A percentile compares a stretch with the other conserved stretches of the same genome.
These are phyloP conservation scores for Balaeniceps rex DNA, from an alignment of 2,113 vertebrate species.

Conservation along the genomic window DNA sequence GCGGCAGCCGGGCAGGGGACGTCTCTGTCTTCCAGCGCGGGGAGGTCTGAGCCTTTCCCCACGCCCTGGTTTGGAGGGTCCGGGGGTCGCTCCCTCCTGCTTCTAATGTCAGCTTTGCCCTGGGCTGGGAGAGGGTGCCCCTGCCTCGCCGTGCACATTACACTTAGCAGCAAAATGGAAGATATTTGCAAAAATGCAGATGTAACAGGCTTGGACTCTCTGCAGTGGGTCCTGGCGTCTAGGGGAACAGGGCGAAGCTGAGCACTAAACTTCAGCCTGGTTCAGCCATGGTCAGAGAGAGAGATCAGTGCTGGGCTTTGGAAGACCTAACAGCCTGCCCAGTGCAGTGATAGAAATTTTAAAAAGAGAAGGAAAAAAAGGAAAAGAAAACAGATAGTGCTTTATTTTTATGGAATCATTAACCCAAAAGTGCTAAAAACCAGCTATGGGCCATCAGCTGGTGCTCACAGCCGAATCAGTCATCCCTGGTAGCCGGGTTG, in stretches of 20 bases:
- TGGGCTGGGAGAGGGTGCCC: neutral
- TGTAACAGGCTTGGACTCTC: too few species aligned
- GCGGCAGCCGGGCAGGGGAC: too few species aligned
- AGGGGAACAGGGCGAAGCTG: neutral
- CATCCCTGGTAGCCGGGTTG: neutral
- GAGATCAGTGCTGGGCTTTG: neutral
- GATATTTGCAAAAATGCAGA: neutral
- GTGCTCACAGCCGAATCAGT: neutral
- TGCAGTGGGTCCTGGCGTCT: rapidly evolving
- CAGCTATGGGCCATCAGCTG: neutral
- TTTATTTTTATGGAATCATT: neutral
- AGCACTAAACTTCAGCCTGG: neutral
- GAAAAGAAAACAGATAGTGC: neutral
- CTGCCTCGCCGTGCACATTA: too few species aligned
- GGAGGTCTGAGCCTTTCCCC: neutral
- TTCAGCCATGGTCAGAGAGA: neutral
- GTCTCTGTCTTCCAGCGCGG: neutral
- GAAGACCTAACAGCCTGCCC: neutral
- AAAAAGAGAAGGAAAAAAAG: neutral
- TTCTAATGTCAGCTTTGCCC: neutral
- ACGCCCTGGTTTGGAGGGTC: too few species aligned
- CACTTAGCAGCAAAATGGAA: neutral
- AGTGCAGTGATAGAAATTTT: neutral
- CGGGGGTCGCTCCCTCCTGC: neutral
- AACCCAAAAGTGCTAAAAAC: neutral